Percentiles rank a stretch among this genome's conserved stretches.
Evolutionary conservation across 2,797 vertebrate genomes (phyloP).

Genomic region (Tokudaia muenninki): DNA sequence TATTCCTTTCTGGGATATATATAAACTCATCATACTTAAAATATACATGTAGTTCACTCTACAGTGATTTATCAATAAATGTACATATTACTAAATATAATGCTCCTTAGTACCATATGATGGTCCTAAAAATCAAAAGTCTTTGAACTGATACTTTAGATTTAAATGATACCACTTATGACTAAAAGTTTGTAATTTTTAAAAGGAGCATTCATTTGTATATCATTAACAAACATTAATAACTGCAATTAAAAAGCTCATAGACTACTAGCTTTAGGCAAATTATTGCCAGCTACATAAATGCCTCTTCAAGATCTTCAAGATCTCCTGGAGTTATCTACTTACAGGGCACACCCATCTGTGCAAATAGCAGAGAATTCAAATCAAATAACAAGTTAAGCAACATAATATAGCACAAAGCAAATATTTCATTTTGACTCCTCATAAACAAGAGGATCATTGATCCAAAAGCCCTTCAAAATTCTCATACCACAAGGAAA

Average conservation of each 20-base stretch:
- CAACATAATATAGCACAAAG: conserved; percentile 74
- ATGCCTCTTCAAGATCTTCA: conserved; percentile 81
- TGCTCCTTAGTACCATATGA: neutral
- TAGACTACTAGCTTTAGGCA: conserved; percentile 84
- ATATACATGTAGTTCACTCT: neutral
- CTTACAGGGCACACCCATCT: conserved; percentile 76
- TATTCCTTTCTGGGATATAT: conserved; percentile 49
- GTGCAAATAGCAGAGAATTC: conserved; percentile 83
- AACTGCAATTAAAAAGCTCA: conserved; percentile 85
- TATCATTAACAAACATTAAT: conserved; percentile 83
- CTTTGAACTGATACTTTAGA: conserved; percentile 51
- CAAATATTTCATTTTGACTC: conserved; percentile 75
- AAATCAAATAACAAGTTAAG: conserved; percentile 84
- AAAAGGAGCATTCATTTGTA: conserved; percentile 73
- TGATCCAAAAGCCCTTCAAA: conserved; percentile 62
- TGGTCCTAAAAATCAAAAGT: conserved; percentile 62
- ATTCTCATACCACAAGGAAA: conserved; percentile 52
- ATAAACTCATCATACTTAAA: conserved; percentile 24
- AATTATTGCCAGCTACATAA: conserved; percentile 83
- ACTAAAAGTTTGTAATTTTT: conserved; percentile 65
- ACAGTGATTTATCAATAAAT: neutral
- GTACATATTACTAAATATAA: conserved; percentile 11
- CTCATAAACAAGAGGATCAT: conserved; percentile 60
- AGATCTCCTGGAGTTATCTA: conserved; percentile 81
- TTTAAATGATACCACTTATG: conserved; percentile 62